Percentiles rank a stretch among this genome's conserved stretches.
These are phyloP conservation scores for Aurelia aurita DNA, from an alignment of 30 jellyfish, hydroid and myxozoan species.

Conservation along the genomic window DNA sequence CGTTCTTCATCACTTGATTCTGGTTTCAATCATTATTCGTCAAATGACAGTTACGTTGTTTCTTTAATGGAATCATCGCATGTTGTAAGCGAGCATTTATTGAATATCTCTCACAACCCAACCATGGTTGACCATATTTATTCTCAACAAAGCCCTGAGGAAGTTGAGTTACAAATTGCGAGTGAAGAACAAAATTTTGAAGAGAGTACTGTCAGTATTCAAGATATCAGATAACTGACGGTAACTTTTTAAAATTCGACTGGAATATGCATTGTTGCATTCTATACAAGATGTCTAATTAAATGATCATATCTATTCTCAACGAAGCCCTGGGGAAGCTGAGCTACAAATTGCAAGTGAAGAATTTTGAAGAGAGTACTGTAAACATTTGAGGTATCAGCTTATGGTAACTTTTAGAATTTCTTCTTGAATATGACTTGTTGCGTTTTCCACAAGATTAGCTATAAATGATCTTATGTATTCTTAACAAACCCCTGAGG, in stretches of 20 bases:
- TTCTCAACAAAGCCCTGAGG: slow-evolving; percentile 75
- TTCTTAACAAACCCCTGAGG: slow-evolving; percentile 66
- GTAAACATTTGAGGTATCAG: slow-evolving; percentile 64
- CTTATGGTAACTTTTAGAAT: no score
- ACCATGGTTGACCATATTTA: slow-evolving; percentile 74
- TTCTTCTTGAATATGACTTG: background rate
- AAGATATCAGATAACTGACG: slow-evolving; percentile 23
- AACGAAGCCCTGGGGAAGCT: slow-evolving; percentile 63
- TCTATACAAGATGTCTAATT: background rate
- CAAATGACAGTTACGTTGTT: slow-evolving; percentile 56
- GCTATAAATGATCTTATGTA: slow-evolving; percentile 65
- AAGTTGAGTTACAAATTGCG: slow-evolving; percentile 58
- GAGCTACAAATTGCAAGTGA: slow-evolving; percentile 52
- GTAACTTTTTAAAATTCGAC: no score
- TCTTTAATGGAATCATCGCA: slow-evolving; percentile 66
- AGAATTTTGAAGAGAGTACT: slow-evolving; percentile 69
- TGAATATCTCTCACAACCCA: slow-evolving; percentile 60
- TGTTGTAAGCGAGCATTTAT: slow-evolving; percentile 47
- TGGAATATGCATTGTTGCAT: background rate
- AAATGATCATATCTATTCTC: slow-evolving; percentile 53
- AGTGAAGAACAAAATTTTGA: slow-evolving; percentile 66
- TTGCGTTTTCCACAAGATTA: background rate
- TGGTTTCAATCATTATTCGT: slow-evolving; percentile 51
- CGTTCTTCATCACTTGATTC: slow-evolving; percentile 29
- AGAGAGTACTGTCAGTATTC: slow-evolving; percentile 71